phyloP scores from a whole-genome alignment of 2,888 invertebrate species.

The Drosophila paracracens region DNA sequence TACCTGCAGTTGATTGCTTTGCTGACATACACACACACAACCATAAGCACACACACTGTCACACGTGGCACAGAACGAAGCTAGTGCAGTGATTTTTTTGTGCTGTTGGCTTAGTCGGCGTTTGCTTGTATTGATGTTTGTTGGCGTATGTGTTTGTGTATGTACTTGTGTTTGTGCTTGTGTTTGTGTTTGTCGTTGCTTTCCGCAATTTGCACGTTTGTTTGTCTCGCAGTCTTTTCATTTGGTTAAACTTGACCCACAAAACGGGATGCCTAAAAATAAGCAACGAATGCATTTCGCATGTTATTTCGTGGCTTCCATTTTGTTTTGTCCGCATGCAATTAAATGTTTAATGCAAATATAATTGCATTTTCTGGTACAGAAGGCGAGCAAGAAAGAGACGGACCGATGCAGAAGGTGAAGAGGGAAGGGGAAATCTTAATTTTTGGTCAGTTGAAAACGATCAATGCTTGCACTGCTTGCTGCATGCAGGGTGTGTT shows the following conservation, averaged over 20 bases:
- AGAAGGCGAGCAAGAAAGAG: not conserved
- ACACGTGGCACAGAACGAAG: conserved; percentile 10
- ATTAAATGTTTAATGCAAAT: conserved; percentile 20
- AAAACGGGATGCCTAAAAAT: conserved; percentile 41
- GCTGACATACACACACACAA: conserved; percentile 18
- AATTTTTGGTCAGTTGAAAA: not conserved
- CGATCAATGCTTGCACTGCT: not conserved
- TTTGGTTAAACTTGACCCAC: conserved; percentile 74
- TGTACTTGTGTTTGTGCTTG: conserved; percentile 6
- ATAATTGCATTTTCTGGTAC: conserved; percentile 9
- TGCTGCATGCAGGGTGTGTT: not conserved
- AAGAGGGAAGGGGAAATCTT: not conserved
- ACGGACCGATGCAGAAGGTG: not conserved
- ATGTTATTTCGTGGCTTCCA: conserved; percentile 13
- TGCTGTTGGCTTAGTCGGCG: conserved; percentile 17
- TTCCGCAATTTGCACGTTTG: conserved; percentile 44
- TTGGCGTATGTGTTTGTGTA: conserved; percentile 2
- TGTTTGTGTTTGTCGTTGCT: conserved; percentile 24
- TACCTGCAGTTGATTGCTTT: conserved; percentile 47
- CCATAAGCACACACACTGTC: not conserved
- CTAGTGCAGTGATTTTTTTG: conserved; percentile 40
- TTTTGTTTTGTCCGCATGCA: conserved; percentile 5
- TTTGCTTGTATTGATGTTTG: not conserved
- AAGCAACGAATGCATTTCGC: conserved; percentile 29
- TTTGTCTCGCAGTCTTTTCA: conserved; percentile 4